Evolutionary conservation across 2,888 invertebrate genomes (phyloP).

Genomic region (Coleophora flavipennella): DNA sequence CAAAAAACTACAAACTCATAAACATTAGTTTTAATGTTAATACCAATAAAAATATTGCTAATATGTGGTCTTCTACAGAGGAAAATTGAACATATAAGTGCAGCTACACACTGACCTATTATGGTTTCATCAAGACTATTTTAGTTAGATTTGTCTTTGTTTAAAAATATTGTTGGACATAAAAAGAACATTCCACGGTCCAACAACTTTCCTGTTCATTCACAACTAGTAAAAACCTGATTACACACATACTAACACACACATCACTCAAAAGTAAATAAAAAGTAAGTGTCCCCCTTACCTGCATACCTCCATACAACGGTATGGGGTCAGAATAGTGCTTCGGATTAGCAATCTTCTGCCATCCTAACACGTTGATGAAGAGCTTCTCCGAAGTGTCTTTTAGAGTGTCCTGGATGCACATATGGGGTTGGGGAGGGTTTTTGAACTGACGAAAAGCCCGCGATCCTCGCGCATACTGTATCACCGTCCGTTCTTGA

Average conservation of each 20-base stretch:
- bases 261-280: constrained; percentile 6
- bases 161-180: no score
- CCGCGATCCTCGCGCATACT: constrained; percentile 72
- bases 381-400: constrained; percentile 72
- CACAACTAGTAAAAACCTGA: no score
- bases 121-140: no score
- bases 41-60: no score
- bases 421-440: constrained; percentile 84
- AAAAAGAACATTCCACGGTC: no score
- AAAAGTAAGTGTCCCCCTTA: constrained; percentile 26
- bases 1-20: no score
- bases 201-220: no score
- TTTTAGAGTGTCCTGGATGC: constrained; percentile 76
- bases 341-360: constrained; percentile 78
- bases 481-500: constrained; percentile 57
- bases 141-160: no score
- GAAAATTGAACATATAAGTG: no score
- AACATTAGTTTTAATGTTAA: no score
- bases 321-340: constrained; percentile 78
- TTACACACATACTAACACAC: not conserved
- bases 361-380: constrained; percentile 82
- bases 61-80: no score
- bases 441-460: constrained; percentile 80
- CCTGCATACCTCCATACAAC: constrained; percentile 81
- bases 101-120: no score